Evolutionary conservation across 2,113 vertebrate species (phyloP), one percentile per base, ranked within the genome.

Genomic region (Thunnus maccoyii): DNA sequence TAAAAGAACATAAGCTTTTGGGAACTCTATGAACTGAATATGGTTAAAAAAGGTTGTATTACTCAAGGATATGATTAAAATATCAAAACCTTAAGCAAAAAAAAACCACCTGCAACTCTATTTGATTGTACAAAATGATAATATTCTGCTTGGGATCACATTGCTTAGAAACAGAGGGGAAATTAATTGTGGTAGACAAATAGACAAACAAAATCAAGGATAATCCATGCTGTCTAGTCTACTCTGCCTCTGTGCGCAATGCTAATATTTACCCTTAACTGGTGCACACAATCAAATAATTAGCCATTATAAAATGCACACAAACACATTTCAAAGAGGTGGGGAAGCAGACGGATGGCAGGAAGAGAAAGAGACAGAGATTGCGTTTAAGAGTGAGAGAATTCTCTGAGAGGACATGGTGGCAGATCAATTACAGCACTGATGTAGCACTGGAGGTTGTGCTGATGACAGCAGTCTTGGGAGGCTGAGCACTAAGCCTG

Each of bases 401-500:
- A 77, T 55, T 82, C 64, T 73, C 46, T 3, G 73, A 47, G 75
- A 83, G 57, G 85, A 87, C 81, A 75, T 20, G 71, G 70, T 87
- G 90, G 79, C 86, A 83, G 80, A 92, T 92, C 64, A 64, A 89
- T 92, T 82, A 75, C 11, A 58, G 85, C 87, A 58, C 61, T 90
- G 92, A 93, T 90, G 83, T 75, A 92, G 85, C 10, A 15, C 72
- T 32, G 64, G 69, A 76, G 75, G 82, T 84, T 84, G 54, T 92
- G 90, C 92, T 93, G 92, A 92, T 86, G 93, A 85, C 86, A 91
- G 90, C 91, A 88, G 74, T 82, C 67, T 65, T 77, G 25, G 76
- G 72, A 79, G 64, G 87, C 88, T 77, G 63, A 82, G 87, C 17
- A 27, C 63, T 71, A 16, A 82, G 80, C 77, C 78, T 15, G 67